These are phyloP conservation scores for Stegophylla sp. DNA, from an alignment of 2,888 invertebrate species.

Conservation along the genomic window DNA sequence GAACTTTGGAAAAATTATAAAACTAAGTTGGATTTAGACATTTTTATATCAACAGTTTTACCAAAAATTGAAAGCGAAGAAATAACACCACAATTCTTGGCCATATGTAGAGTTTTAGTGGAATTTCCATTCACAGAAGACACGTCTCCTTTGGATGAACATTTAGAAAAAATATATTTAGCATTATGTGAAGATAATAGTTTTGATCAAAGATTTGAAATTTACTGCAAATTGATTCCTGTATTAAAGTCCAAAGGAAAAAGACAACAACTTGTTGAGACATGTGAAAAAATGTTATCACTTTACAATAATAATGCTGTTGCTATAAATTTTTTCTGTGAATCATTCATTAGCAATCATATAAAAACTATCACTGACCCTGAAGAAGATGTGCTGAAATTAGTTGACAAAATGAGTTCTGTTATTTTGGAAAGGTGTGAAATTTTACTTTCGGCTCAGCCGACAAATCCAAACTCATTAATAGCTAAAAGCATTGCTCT, in stretches of 20 bases:
- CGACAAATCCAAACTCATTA: conserved; percentile 51
- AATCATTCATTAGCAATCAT: conserved; percentile 49
- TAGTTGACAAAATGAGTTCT: conserved; percentile 45
- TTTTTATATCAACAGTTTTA: conserved; percentile 41
- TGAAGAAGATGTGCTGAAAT: conserved; percentile 15
- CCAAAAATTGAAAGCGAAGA: conserved; percentile 28
- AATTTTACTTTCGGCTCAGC: conserved; percentile 30
- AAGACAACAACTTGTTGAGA: conserved; percentile 28
- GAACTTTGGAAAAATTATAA: conserved; percentile 50
- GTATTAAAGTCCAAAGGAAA: conserved; percentile 47
- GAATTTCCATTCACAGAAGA: conserved; percentile 52
- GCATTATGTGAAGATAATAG: conserved; percentile 45
- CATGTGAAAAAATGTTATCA: conserved; percentile 48
- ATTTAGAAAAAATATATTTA: conserved; percentile 40
- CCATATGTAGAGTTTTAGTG: conserved; percentile 29
- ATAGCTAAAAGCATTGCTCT: conserved; percentile 54
- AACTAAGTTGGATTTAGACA: conserved; percentile 30
- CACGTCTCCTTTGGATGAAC: conserved; percentile 26
- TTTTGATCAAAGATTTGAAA: conserved; percentile 46
- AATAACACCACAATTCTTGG: conserved; percentile 43
- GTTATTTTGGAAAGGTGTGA: conserved; percentile 32
- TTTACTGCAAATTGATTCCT: conserved; percentile 54
- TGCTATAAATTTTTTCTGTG: conserved; percentile 46
- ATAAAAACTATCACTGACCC: conserved; percentile 35
- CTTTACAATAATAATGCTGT: conserved; percentile 32